Conservation (phyloP, 2,113 vertebrate species). For the Hippocampus comes region DNA sequence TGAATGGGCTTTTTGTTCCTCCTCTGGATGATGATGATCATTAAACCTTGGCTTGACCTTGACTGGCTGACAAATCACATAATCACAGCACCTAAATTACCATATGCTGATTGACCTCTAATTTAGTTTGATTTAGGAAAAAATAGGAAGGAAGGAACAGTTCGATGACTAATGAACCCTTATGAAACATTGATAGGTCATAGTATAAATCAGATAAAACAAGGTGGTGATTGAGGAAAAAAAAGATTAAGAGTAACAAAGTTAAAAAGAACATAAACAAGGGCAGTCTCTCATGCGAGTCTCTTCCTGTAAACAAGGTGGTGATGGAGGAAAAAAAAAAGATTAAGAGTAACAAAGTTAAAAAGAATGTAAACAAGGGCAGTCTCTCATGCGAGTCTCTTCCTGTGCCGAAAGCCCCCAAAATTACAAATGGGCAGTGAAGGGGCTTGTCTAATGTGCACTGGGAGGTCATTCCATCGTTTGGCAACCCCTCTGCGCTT, state of each 20-base stretch:
- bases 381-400: no score
- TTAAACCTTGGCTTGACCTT: conserved; percentile 21
- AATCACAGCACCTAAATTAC: background rate
- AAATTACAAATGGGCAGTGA: background rate
- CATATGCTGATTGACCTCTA: background rate
- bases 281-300: no score
- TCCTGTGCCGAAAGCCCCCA: no score
- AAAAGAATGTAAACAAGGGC: no score
- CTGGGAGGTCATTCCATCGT: background rate
- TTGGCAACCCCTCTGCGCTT: background rate
- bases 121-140: background rate
- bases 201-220: background rate
- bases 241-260: no score
- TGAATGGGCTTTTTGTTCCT: conserved; percentile 30
- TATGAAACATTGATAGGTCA: background rate
- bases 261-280: no score
- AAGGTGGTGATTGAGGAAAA: no score
- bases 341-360: no score
- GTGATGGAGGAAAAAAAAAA: no score
- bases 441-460: background rate
- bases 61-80: conserved; percentile 6
- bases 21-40: conserved; percentile 31
- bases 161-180: no score
- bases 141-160: background rate
- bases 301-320: no score